These are phyloP conservation scores for Dipodomys spectabilis DNA, from an alignment of 2,113 vertebrate genomes.

Conservation along the genomic window DNA sequence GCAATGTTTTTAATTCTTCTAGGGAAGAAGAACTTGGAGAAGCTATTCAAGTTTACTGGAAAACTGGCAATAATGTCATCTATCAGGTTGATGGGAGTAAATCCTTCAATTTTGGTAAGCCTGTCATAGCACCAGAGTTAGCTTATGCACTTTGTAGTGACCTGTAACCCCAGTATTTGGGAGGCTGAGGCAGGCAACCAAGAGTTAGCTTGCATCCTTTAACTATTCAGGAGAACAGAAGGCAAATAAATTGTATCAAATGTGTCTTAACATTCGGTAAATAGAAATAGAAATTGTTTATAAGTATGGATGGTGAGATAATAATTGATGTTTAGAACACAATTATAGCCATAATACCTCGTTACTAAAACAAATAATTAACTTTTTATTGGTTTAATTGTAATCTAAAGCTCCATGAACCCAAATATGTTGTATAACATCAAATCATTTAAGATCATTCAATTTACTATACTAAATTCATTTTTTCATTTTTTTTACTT, in stretches of 20 bases:
- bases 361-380: neutral
- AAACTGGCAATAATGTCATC: slow-evolving; percentile 89
- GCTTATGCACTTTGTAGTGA: fast-evolving
- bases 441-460: slow-evolving; percentile 16
- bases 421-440: neutral
- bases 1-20: slow-evolving; percentile 44
- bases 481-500: too few species aligned
- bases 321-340: slow-evolving; percentile 36
- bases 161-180: neutral
- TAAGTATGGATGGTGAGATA: neutral
- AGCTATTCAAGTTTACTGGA: slow-evolving; percentile 88
- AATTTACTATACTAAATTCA: neutral
- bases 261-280: slow-evolving; percentile 20
- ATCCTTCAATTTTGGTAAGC: slow-evolving; percentile 93
- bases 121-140: neutral
- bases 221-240: neutral
- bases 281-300: neutral
- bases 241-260: fast-evolving
- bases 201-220: neutral
- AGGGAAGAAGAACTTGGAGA: slow-evolving; percentile 86
- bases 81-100: slow-evolving; percentile 91
- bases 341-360: neutral
- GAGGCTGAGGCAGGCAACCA: neutral
- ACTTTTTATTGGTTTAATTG: neutral
- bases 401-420: neutral